phyloP scores from a whole-genome alignment of 2,888 invertebrate genomes.

The Pollenia griseotomentosa region DNA sequence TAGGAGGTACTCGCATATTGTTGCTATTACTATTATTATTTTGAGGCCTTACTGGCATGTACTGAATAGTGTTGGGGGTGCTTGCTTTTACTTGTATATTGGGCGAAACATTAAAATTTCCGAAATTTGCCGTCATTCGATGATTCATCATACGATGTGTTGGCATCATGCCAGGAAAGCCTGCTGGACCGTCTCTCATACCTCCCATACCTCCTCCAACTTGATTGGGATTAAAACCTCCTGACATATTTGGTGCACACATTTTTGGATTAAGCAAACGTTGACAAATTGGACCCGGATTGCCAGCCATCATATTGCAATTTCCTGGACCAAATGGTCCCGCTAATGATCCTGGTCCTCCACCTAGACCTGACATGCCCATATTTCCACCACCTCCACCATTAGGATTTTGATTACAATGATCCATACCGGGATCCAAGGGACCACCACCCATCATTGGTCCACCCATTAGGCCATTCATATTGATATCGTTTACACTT shows the following conservation, averaged over 20 bases:
- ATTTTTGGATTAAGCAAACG: conserved; percentile 88
- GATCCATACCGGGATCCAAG: conserved; percentile 83
- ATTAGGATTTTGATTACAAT: conserved; percentile 77
- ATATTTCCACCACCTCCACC: conserved; percentile 64
- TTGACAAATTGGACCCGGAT: conserved; percentile 82
- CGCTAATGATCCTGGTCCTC: conserved; percentile 72
- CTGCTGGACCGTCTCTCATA: conserved; percentile 84
- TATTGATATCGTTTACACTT: conserved; percentile 78
- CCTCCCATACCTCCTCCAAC: conserved; percentile 73
- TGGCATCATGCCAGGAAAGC: conserved; percentile 80
- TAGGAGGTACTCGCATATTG: conserved; percentile 92
- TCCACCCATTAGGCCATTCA: conserved; percentile 75
- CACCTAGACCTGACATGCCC: conserved; percentile 66
- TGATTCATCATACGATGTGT: conserved; percentile 88
- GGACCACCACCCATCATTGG: conserved; percentile 77
- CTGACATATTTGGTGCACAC: conserved; percentile 83
- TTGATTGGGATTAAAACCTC: conserved; percentile 79
- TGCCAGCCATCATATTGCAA: conserved; percentile 76
- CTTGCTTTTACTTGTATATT: conserved; percentile 98
- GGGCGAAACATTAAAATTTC: conserved; percentile 86
- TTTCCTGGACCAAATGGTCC: conserved; percentile 76
- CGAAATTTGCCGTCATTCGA: conserved; percentile 86
- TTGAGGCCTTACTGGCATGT: conserved; percentile 97
- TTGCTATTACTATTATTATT: conserved; percentile 83
- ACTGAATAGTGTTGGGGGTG: conserved; percentile 99